Percentiles rank a stretch among this genome's conserved stretches.
phyloP scores from a whole-genome alignment of 1,140 invertebrate genomes.

The Sminthurinus signatus region DNA sequence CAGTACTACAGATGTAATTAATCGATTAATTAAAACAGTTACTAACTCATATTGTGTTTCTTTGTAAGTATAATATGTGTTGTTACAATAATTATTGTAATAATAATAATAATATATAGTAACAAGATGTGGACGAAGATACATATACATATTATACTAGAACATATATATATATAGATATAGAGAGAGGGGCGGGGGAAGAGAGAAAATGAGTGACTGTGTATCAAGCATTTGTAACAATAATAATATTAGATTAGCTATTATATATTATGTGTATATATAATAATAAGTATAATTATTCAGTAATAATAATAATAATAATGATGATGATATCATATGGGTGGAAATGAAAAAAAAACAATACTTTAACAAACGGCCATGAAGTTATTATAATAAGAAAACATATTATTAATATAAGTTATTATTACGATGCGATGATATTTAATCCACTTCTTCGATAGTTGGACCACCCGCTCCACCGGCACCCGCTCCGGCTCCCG shows the following conservation, averaged over 20 bases:
- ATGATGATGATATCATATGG: background rate
- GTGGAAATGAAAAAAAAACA: background rate
- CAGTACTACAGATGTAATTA: too few relatives aligned
- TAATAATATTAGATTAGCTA: background rate
- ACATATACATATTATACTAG: too few relatives aligned
- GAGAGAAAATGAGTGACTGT: too few relatives aligned
- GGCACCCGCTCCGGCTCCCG: slow-evolving; percentile 27
- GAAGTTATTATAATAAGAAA: slow-evolving; percentile 6
- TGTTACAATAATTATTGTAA: too few relatives aligned
- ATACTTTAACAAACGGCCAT: slow-evolving; percentile 3
- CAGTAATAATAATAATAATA: background rate
- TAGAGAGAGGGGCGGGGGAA: too few relatives aligned
- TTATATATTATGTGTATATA: background rate
- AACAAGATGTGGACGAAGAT: too few relatives aligned
- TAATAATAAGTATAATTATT: background rate
- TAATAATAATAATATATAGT: too few relatives aligned
- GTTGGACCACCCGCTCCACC: slow-evolving; percentile 37
- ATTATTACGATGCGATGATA: background rate
- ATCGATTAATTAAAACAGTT: too few relatives aligned
- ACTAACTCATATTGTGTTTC: too few relatives aligned
- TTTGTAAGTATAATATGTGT: too few relatives aligned
- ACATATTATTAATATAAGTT: slow-evolving; percentile 4
- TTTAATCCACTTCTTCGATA: slow-evolving; percentile 41
- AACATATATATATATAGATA: too few relatives aligned
- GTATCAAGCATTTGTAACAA: too few relatives aligned